A percentile compares a stretch with the other conserved stretches of the same genome.
These are phyloP conservation scores for Xyrauchen texanus DNA, from an alignment of 2,113 vertebrate species.

Conservation along the genomic window DNA sequence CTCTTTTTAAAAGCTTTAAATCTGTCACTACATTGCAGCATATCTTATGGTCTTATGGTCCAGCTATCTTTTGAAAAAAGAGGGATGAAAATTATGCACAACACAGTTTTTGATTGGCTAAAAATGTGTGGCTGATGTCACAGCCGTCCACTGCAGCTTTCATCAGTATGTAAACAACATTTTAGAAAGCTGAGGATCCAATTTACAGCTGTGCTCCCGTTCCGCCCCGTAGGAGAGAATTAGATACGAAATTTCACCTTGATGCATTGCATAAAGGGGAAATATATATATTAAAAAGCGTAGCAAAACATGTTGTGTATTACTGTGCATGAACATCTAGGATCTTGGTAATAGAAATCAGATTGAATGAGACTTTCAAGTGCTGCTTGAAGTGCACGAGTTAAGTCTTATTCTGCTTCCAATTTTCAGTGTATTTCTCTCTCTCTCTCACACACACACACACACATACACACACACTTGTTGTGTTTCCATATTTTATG, in stretches of 20 bases:
- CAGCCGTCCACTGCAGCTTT: neutral
- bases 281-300: slow-evolving; percentile 8
- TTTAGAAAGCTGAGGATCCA: neutral
- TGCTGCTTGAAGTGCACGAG: neutral
- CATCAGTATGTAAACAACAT: slow-evolving; percentile 14
- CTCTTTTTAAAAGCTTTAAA: neutral
- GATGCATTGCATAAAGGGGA: neutral
- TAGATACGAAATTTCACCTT: neutral
- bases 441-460: neutral
- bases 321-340: neutral
- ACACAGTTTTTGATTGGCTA: neutral
- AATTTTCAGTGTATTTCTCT: neutral
- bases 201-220: slow-evolving; percentile 1
- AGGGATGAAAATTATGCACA: neutral
- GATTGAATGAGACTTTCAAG: slow-evolving; percentile 22
- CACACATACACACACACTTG: too few relatives aligned
- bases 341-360: neutral
- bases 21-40: neutral
- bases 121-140: neutral
- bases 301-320: neutral
- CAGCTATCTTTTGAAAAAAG: neutral
- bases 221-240: neutral
- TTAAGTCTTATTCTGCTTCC: slow-evolving; percentile 2
- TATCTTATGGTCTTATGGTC: neutral
- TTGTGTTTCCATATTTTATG: too few relatives aligned